phyloP scores from a whole-genome alignment of 2,888 invertebrate genomes.

The Galerucella nymphaeae region DNA sequence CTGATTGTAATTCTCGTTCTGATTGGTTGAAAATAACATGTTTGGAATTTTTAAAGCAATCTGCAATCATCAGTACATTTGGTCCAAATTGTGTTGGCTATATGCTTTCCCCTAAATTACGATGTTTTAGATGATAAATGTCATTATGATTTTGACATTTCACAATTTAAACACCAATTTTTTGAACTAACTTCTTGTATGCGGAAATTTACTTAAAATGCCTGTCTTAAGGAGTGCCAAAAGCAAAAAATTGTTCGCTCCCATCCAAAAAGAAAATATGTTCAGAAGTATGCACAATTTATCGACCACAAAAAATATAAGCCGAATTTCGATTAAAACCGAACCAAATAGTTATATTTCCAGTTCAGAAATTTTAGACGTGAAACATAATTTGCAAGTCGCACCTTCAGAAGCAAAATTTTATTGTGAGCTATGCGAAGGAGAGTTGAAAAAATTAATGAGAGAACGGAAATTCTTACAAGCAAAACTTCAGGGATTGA shows the following conservation, averaged over 20 bases:
- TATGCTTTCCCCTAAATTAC: too few species aligned
- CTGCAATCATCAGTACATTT: too few species aligned
- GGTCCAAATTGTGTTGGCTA: too few species aligned
- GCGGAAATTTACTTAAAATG: conserved; percentile 20
- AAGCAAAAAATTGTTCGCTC: conserved; percentile 31
- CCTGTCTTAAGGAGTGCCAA: conserved; percentile 38
- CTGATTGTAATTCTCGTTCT: too few species aligned
- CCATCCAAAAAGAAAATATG: conserved; percentile 14
- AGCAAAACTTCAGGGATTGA: conserved; percentile 19
- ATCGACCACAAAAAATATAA: conserved; percentile 16
- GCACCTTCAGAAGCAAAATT: conserved; percentile 38
- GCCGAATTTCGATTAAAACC: conserved; percentile 25
- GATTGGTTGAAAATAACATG: too few species aligned
- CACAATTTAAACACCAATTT: not conserved
- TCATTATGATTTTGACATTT: not conserved
- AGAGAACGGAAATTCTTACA: conserved; percentile 31
- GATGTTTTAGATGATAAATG: too few species aligned
- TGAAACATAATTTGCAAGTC: conserved; percentile 29
- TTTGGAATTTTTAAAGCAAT: too few species aligned
- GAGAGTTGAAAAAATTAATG: conserved; percentile 38
- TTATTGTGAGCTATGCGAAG: conserved; percentile 36
- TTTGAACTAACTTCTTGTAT: not conserved
- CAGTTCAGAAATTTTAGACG: conserved; percentile 29
- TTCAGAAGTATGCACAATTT: conserved; percentile 26
- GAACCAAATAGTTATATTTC: conserved; percentile 28